phyloP scores from a whole-genome alignment of 2,113 vertebrate species.

The Salvelinus alpinus region DNA sequence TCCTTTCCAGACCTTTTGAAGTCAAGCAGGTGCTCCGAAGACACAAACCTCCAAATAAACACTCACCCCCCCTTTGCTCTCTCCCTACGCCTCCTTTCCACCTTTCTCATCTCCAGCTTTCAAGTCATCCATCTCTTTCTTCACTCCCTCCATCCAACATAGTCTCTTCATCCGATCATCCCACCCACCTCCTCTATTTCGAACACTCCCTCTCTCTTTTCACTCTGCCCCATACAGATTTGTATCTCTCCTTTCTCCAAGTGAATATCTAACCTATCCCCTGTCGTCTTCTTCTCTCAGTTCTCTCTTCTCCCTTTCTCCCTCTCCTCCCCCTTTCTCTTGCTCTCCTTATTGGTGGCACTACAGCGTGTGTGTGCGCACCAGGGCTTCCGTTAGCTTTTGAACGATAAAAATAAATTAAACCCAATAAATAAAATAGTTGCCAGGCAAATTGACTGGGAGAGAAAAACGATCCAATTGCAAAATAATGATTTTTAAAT shows the following conservation, averaged over 20 bases:
- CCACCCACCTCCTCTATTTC: conserved; percentile 6
- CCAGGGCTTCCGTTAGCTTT: too few relatives aligned
- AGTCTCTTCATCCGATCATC: neutral
- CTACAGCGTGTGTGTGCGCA: conserved; percentile 5
- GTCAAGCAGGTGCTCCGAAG: conserved; percentile 42
- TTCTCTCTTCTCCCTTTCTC: conserved; percentile 4
- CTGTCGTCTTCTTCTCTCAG: conserved; percentile 10
- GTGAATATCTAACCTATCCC: conserved; percentile 11
- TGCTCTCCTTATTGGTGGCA: conserved; percentile 31
- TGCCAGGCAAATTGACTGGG: too few relatives aligned
- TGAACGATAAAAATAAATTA: too few relatives aligned
- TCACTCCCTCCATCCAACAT: neutral
- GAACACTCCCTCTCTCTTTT: neutral
- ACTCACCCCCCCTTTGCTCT: conserved; percentile 22
- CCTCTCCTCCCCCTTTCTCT: neutral
- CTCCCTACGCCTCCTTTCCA: neutral
- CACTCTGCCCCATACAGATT: neutral
- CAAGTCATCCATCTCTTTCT: neutral
- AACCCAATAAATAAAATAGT: too few relatives aligned
- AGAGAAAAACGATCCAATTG: too few relatives aligned
- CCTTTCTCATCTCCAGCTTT: conserved; percentile 13
- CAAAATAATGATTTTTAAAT: too few relatives aligned
- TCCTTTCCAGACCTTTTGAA: conserved; percentile 25
- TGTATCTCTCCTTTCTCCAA: neutral
- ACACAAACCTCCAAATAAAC: conserved; percentile 26